Conservation (phyloP, 1,140 invertebrate genomes). For the Drosophila bocqueti region DNA sequence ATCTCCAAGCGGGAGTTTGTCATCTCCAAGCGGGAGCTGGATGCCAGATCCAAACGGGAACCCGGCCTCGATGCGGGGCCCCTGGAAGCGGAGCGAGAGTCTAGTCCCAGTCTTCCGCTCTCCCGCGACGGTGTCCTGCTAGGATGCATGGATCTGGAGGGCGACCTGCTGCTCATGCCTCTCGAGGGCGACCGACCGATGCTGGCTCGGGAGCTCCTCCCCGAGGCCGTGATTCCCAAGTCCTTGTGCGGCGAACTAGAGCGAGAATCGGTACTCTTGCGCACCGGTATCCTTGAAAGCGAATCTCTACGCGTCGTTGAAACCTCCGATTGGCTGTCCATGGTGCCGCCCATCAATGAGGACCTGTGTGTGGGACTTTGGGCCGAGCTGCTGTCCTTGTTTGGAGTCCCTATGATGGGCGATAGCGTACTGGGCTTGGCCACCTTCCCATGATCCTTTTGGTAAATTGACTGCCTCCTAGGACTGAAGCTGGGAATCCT, state of each 20-base stretch:
- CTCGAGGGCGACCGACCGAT: slow-evolving; percentile 63
- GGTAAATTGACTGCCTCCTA: slow-evolving; percentile 46
- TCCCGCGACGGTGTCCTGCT: slow-evolving; percentile 42
- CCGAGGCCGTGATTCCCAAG: slow-evolving; percentile 26
- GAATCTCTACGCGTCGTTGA: slow-evolving; percentile 69
- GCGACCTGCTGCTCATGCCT: slow-evolving; percentile 58
- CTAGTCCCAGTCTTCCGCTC: slow-evolving; percentile 42
- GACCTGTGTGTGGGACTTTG: slow-evolving; percentile 70
- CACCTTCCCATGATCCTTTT: slow-evolving; percentile 60
- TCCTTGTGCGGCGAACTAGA: slow-evolving; percentile 64
- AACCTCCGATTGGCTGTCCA: slow-evolving; percentile 53
- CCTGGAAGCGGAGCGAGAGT: slow-evolving; percentile 54
- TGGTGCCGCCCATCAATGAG: slow-evolving; percentile 17
- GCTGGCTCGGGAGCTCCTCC: slow-evolving; percentile 54
- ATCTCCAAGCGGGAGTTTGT: slow-evolving; percentile 54
- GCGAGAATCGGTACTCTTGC: slow-evolving; percentile 62
- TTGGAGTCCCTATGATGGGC: slow-evolving; percentile 83
- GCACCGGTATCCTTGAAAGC: slow-evolving; percentile 73
- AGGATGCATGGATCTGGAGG: slow-evolving; percentile 51
- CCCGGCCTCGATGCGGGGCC: slow-evolving; percentile 58
- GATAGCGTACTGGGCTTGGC: slow-evolving; percentile 80
- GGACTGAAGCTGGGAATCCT: slow-evolving; percentile 37
- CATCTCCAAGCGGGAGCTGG: slow-evolving; percentile 62
- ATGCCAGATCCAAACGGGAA: slow-evolving; percentile 58
- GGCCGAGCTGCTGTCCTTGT: slow-evolving; percentile 75